phyloP scores from a whole-genome alignment of 1,140 invertebrate species.

The Drosophila nannoptera region DNA sequence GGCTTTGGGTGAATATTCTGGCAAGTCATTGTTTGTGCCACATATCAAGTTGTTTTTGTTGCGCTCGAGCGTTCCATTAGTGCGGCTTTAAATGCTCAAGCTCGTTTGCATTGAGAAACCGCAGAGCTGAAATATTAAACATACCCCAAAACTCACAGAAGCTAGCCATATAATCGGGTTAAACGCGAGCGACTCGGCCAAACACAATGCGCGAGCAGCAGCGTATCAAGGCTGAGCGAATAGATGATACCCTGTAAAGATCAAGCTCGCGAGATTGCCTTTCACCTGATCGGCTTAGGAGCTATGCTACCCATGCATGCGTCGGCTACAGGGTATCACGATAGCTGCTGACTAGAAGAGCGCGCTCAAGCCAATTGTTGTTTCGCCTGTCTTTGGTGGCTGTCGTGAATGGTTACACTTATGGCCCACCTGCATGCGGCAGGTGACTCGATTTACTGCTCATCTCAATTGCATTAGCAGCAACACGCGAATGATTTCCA shows the following conservation, averaged over 20 bases:
- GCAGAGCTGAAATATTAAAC: conserved; percentile 35
- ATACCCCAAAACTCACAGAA: conserved; percentile 24
- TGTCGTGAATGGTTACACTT: background rate
- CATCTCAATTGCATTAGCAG: conserved; percentile 20
- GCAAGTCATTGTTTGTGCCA: conserved; percentile 33
- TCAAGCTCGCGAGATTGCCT: background rate
- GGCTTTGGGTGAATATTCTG: conserved; percentile 13
- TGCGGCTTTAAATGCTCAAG: conserved; percentile 31
- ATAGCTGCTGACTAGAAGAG: conserved; percentile 1
- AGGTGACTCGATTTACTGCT: conserved; percentile 24
- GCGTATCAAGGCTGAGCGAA: background rate
- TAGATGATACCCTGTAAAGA: background rate
- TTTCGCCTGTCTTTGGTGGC: background rate
- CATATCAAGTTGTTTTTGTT: conserved; percentile 34
- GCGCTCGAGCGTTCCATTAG: conserved; percentile 41
- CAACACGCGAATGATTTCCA: conserved; percentile 1
- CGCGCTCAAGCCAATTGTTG: conserved; percentile 7
- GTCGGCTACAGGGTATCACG: background rate
- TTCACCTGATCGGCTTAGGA: too few species aligned
- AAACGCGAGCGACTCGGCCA: conserved; percentile 12
- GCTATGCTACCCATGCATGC: background rate
- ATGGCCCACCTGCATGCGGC: conserved; percentile 11
- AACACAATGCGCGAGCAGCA: conserved; percentile 13
- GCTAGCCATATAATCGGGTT: conserved; percentile 39
- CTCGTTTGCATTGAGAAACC: conserved; percentile 54